These are phyloP conservation scores for Drosophila bunnanda DNA, from an alignment of 2,888 invertebrate genomes.

Conservation along the genomic window DNA sequence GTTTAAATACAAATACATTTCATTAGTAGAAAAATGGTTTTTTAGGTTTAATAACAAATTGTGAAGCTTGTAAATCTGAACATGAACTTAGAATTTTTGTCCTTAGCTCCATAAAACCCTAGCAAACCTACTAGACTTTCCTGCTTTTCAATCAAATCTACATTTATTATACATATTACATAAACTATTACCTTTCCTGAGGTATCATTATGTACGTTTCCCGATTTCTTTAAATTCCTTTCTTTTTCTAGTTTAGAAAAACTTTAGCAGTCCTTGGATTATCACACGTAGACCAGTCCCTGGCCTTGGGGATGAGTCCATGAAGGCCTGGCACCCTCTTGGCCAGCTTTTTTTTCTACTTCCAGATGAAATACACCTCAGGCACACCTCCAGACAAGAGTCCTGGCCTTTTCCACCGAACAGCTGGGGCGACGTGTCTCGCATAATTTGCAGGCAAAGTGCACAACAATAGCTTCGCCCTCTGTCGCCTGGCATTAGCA, in stretches of 20 bases:
- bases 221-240: not conserved
- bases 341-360: not conserved
- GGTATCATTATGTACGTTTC: not conserved
- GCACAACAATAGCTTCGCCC: slow-evolving; percentile 69
- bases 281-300: slow-evolving; percentile 64
- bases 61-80: not conserved
- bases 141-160: not conserved
- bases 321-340: not conserved
- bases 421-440: slow-evolving; percentile 65
- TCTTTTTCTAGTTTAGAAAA: slow-evolving; percentile 52
- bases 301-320: slow-evolving; percentile 17
- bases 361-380: slow-evolving; percentile 60
- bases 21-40: not conserved
- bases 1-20: fast-evolving
- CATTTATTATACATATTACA: not conserved
- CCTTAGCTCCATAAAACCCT: not conserved
- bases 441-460: slow-evolving; percentile 78
- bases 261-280: slow-evolving; percentile 63
- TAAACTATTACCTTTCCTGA: not conserved
- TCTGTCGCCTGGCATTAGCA: slow-evolving; percentile 58
- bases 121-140: not conserved
- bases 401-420: slow-evolving; percentile 29
- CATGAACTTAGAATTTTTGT: not conserved
- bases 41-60: too few relatives aligned
- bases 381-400: slow-evolving; percentile 68